Base-by-base conservation (phyloP, 2,888 invertebrate species). In the Cephus spinipes region DNA sequence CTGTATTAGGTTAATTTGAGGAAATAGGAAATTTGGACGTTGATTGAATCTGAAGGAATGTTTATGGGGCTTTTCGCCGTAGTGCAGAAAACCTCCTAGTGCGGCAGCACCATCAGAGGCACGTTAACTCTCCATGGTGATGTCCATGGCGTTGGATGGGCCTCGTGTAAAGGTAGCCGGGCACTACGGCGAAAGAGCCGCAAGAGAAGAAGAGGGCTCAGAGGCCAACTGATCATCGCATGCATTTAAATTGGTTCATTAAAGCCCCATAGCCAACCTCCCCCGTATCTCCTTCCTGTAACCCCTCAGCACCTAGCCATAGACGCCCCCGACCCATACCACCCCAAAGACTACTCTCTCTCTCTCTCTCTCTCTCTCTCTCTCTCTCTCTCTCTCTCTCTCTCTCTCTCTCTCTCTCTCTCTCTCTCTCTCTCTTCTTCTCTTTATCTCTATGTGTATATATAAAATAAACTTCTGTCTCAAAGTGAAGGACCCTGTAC, bases 191-290 rank as follows among this genome's bases (percentile, higher is more conserved):
- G 86, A 84, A 87, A 86, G 87, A 83, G 84, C 83, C 83, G 85
- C 84, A 84, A 83, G 81, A 87, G 85, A 89, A 89, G 89, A 89
- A 87, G 88, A 89, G 88, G 88, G 89, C 88, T 89, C 88, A 88
- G 89, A 90, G 90, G 90, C 90, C 90, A 91, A 91, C 91, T 90
- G 91, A 91, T 91, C 91, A 91, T 91, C 91, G 91, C 89, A 91
- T 91, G 91, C 91, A 91, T 91, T 91, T 91, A 91, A 91, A 91
- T 91, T 91, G 91, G 91, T 91, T 91, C 91, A 91, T 91, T 91
- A 91, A 91, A 91, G 89, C 89, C 88, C 88, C 89, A 83, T 75
- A 77, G 82, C 77, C 77, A 73, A 78, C 73, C 71, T 71, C 73
- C 68, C 76, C 77, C 74, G 78, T 82, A 80, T 81, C 80, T 82